Evolutionary conservation across 1,140 invertebrate genomes (phyloP).

Genomic region (Magallana angulata): DNA sequence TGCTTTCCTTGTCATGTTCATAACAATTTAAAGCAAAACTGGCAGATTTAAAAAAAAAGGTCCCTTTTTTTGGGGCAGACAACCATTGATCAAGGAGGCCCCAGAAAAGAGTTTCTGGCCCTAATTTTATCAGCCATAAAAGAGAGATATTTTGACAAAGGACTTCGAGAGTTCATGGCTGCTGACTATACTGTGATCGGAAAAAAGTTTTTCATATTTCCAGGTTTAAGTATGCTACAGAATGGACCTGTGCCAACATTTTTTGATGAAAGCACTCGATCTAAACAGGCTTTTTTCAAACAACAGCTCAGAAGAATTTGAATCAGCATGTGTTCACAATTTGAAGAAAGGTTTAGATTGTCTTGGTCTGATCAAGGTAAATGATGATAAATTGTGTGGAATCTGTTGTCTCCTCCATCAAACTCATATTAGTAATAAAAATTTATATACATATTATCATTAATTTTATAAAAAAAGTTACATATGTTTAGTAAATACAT

Average conservation of each 20-base stretch:
- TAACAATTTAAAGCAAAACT: no score
- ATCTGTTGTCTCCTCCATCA: not conserved
- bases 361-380: not conserved
- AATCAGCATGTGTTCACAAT: not conserved
- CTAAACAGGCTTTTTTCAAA: not conserved
- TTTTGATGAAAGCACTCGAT: not conserved
- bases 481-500: not conserved
- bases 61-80: slow-evolving; percentile 19
- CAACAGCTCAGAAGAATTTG: not conserved
- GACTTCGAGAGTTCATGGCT: slow-evolving; percentile 1
- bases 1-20: no score
- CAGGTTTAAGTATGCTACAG: slow-evolving; percentile 19
- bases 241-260: not conserved
- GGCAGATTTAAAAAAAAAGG: no score
- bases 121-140: slow-evolving; percentile 43
- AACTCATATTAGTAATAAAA: not conserved
- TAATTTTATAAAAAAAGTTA: not conserved
- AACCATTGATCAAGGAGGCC: slow-evolving; percentile 41
- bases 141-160: slow-evolving; percentile 49
- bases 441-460: no score
- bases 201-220: not conserved
- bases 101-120: slow-evolving; percentile 50
- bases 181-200: slow-evolving; percentile 14
- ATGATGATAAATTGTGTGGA: not conserved
- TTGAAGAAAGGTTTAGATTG: not conserved